A percentile compares a stretch with the other conserved stretches of the same genome.
Conservation (phyloP, 2,888 invertebrate genomes). For the Labia minor region DNA sequence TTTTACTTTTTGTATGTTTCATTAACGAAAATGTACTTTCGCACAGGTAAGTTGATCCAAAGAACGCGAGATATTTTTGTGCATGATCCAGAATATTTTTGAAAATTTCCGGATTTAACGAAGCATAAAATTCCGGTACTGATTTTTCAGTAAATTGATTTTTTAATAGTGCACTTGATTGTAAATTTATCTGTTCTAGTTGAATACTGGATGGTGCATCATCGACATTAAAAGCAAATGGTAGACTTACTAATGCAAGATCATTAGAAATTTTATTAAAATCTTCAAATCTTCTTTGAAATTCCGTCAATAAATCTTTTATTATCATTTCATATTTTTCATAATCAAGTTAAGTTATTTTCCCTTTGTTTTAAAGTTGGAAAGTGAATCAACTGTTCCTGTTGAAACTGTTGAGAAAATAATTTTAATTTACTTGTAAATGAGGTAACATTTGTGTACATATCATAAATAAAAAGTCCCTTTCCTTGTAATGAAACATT, state of each 20-base stretch:
- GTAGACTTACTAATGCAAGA: slow-evolving; percentile 19
- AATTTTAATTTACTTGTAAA: slow-evolving; percentile 22
- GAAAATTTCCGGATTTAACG: slow-evolving; percentile 20
- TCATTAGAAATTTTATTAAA: slow-evolving; percentile 20
- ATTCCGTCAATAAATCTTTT: slow-evolving; percentile 21
- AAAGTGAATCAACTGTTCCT: slow-evolving; percentile 22
- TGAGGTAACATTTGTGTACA: slow-evolving; percentile 20
- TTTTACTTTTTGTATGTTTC: slow-evolving; percentile 22
- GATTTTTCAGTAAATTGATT: slow-evolving; percentile 21
- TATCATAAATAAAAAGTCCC: slow-evolving; percentile 20
- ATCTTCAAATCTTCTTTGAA: slow-evolving; percentile 20
- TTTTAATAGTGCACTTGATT: slow-evolving; percentile 21
- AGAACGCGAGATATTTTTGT: slow-evolving; percentile 21
- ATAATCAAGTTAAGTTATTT: slow-evolving; percentile 19
- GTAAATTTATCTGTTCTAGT: slow-evolving; percentile 21
- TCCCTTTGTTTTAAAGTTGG: slow-evolving; percentile 20
- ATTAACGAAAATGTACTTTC: slow-evolving; percentile 23
- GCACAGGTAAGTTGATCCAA: slow-evolving; percentile 20
- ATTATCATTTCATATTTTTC: slow-evolving; percentile 18
- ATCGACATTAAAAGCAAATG: slow-evolving; percentile 19
- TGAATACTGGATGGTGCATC: slow-evolving; percentile 18
- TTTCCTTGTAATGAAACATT: slow-evolving; percentile 21
- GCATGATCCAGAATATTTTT: slow-evolving; percentile 20
- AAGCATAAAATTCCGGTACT: slow-evolving; percentile 20
- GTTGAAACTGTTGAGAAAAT: slow-evolving; percentile 22